Evolutionary conservation across 2,797 vertebrate species (phyloP), one percentile per base, ranked within the genome.

Genomic region (Eidolon dupreanum): DNA sequence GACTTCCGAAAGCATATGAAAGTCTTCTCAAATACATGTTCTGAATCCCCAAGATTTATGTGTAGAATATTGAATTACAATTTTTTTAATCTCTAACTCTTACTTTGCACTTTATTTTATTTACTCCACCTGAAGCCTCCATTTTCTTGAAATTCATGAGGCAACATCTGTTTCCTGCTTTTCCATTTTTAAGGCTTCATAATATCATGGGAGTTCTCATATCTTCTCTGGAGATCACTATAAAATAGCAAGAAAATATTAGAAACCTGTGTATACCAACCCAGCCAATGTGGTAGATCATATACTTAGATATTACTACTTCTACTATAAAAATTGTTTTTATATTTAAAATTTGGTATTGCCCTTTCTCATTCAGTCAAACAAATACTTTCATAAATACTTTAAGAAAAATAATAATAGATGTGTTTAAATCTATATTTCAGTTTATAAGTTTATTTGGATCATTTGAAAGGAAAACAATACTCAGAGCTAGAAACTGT

Each of bases 71-170:
- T 43, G 24, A 90, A 73, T 88, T 83, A 55, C 2, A 83, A 46
- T 16, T 41, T 33, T 90, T 73, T 41, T 28, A 81, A 88, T 53
- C 33, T 77, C 41, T 59, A 49, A 88, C 92, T 90, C 63, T 94
- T 89, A 83, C 63, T 96, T 97, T 96, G 20, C 10, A 94, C 91
- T 43, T 78, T 46, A 71, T 81, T 11, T 20, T 71, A 86, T 97
- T 96, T 84, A 81, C 77, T 55, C 38, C 0, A 1, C 17, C 70
- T 41, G 93, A 19, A 8, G 46, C 36, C 57, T 84, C 19, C 13
- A 2, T 96, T 97, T 97, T 83, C 26, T 84, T 96, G 31, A 68
- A 65, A 26, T 91, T 85, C 8, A 13, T 16, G 33, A 92, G 3
- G 3, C 53, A 78, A 17, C 12, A 71, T 70, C 57, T 83, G 5